These are phyloP conservation scores for Nemurella pictetii DNA, from an alignment of 2,888 invertebrate species.

Conservation along the genomic window DNA sequence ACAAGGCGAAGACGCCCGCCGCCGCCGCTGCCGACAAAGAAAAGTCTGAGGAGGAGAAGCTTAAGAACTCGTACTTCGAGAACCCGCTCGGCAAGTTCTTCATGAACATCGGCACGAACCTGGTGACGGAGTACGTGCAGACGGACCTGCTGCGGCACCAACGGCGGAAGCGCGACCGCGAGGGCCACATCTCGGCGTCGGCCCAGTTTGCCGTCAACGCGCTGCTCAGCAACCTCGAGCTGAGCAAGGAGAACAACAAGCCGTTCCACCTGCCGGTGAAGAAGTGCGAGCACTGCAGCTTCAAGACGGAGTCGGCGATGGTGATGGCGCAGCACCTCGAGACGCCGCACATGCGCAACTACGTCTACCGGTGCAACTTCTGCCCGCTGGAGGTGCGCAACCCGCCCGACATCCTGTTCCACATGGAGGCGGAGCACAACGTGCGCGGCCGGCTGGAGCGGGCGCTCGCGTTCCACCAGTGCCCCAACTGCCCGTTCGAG, in stretches of 20 bases:
- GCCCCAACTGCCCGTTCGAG: constrained; percentile 91
- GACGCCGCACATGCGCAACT: constrained; percentile 88
- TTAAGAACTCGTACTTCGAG: constrained; percentile 66
- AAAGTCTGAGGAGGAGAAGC: constrained; percentile 41
- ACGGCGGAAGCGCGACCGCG: constrained; percentile 77
- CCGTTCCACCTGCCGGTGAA: constrained; percentile 74
- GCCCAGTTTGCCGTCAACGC: constrained; percentile 80
- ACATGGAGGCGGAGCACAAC: constrained; percentile 90
- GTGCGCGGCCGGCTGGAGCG: constrained; percentile 81
- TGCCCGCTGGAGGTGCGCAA: constrained; percentile 80
- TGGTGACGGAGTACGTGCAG: constrained; percentile 92
- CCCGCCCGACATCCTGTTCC: constrained; percentile 85
- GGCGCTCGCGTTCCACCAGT: constrained; percentile 86
- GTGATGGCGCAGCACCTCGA: constrained; percentile 87
- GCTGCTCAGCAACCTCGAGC: constrained; percentile 80
- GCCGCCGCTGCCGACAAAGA: constrained; percentile 9
- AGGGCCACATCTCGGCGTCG: constrained; percentile 63
- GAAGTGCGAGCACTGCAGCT: constrained; percentile 86
- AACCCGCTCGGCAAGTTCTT: constrained; percentile 88
- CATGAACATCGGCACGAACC: constrained; percentile 85
- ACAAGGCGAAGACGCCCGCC: constrained; percentile 35
- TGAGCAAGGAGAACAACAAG: constrained; percentile 83
- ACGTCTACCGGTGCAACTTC: constrained; percentile 79
- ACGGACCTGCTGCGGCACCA: constrained; percentile 87
- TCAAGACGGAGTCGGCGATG: constrained; percentile 82